Evolutionary conservation across 2,888 invertebrate species (phyloP).

Genomic region (Endotricha flammealis): DNA sequence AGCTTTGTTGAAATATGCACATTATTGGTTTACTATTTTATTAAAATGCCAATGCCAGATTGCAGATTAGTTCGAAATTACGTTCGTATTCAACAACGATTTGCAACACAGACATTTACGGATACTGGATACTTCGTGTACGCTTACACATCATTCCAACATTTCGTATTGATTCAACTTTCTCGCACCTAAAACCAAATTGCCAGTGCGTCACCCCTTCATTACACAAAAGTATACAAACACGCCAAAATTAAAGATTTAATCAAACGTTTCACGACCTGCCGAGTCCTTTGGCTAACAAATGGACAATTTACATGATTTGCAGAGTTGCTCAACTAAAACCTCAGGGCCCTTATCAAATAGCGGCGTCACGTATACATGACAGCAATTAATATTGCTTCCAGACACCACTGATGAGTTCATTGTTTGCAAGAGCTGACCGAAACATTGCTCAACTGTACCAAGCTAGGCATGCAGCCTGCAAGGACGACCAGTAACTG

Average conservation of each 20-base stretch:
- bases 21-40: background rate
- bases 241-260: too few relatives aligned
- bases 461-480: conserved; percentile 40
- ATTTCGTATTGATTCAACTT: too few relatives aligned
- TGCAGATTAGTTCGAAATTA: background rate
- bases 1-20: background rate
- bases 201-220: too few relatives aligned
- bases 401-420: conserved; percentile 57
- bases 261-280: too few relatives aligned
- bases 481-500: conserved; percentile 48
- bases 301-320: conserved; percentile 11
- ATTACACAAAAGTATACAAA: too few relatives aligned
- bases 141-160: too few relatives aligned
- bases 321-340: conserved; percentile 18
- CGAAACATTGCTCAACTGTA: conserved; percentile 59
- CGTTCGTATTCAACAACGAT: too few relatives aligned
- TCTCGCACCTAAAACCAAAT: too few relatives aligned
- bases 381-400: conserved; percentile 58
- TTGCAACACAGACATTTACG: too few relatives aligned
- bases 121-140: too few relatives aligned
- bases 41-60: background rate
- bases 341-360: conserved; percentile 32
- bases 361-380: conserved; percentile 32
- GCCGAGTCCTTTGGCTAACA: conserved; percentile 12
- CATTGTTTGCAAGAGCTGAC: conserved; percentile 65